Base-by-base conservation (phyloP, 2,113 vertebrate genomes). In the Hydrochoerus hydrochaeris region DNA sequence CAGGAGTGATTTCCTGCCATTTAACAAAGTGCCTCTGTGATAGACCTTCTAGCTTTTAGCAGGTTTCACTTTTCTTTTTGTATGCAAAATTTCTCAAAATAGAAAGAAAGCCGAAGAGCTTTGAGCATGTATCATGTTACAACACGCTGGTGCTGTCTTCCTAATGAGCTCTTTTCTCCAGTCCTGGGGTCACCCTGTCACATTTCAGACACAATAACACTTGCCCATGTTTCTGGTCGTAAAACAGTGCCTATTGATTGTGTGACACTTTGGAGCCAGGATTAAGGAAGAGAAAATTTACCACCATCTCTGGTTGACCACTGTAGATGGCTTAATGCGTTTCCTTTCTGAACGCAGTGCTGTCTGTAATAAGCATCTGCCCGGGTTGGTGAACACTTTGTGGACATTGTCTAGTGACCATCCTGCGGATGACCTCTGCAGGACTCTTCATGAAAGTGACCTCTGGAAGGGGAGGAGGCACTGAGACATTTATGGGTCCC, bases 401-500 rank as follows among this genome's bases (percentile, higher is more conserved):
- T 35, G 8, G 26, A 1, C 28, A 4, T 32, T 16, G 35, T 41
- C 46, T 57, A 35, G 24, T 54, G 58, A 26, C 77, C 12, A 1
- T 20, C 20, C 11, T 0, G 3, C 28, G 22, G 24, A 35, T 44
- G 11, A 20, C 5, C 28, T 9, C 62, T 1, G 9, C 0, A 2
- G 65, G 71, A 7, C 38, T 41, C 73, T 75, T 54, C 28, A 10
- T 32, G 41, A 41, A 13, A 60, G 75, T 78, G 63, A 8, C 7
- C 7, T 69, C 17, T 8, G 38, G 49, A 54, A 0, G 0, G 1
- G 75, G 44, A 28, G 24, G 41, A 44, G 67, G 10, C 13, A 5
- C 49, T 3, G 7, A 28, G 30, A n/a, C 30, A 19, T 49, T 60
- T 26, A 7, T 1, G 0, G 57, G 41, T 41, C 52, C 67, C 24